phyloP scores from a whole-genome alignment of 1,140 invertebrate species.

The Drosophila murphyi region DNA sequence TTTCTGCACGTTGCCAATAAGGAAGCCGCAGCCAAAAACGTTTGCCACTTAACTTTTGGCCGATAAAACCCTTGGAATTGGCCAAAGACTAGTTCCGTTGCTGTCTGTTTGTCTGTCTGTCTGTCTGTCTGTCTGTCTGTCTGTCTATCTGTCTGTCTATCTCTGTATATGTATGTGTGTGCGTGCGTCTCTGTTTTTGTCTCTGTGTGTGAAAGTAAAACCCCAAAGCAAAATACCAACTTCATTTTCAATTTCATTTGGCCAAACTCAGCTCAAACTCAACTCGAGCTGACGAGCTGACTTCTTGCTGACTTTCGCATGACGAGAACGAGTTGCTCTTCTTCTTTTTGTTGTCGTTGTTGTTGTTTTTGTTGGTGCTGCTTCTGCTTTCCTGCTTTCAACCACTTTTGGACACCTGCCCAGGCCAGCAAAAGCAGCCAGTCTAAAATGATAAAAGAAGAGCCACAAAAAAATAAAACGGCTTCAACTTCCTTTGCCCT shows the following conservation, averaged over 20 bases:
- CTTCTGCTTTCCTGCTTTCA: constrained; percentile 51
- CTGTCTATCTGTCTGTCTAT: not conserved
- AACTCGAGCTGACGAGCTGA: constrained; percentile 13
- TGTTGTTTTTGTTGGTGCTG: constrained; percentile 17
- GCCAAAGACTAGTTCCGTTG: constrained; percentile 42
- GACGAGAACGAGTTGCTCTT: constrained; percentile 49
- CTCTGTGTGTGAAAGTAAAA: constrained; percentile 67
- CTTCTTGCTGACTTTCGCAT: constrained; percentile 44
- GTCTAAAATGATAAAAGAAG: constrained; percentile 35
- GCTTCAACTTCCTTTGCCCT: constrained; percentile 36
- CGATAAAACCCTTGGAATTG: constrained; percentile 44
- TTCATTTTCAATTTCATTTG: constrained; percentile 72
- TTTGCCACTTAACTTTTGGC: constrained; percentile 63
- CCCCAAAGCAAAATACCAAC: constrained; percentile 35
- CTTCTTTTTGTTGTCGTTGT: constrained; percentile 7
- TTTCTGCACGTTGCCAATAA: constrained; percentile 74
- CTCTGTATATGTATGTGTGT: not conserved
- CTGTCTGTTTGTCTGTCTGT: not conserved
- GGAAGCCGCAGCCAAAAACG: constrained; percentile 70
- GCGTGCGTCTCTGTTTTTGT: not conserved
- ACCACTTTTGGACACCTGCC: constrained; percentile 72
- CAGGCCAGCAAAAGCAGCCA: constrained; percentile 45
- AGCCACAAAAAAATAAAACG: not conserved
- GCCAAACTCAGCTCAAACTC: constrained; percentile 32
- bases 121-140: not conserved